Percentiles rank a stretch among this genome's conserved stretches.
Evolutionary conservation across 92 coral and sea anemone genomes (phyloP).

Genomic region (Metridium senile): DNA sequence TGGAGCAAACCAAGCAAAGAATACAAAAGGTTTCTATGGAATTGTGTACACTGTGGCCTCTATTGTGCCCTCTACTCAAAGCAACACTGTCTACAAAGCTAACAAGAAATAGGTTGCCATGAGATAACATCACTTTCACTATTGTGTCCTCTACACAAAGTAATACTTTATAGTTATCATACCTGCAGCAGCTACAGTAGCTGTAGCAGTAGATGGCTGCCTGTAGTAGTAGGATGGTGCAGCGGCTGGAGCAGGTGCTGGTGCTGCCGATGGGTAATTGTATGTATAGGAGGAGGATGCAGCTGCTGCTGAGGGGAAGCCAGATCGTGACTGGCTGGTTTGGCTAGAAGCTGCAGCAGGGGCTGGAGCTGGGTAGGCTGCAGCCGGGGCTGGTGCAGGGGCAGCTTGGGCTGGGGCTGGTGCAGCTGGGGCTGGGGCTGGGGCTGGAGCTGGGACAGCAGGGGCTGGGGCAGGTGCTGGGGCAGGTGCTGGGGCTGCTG

Average conservation of each 20-base stretch:
- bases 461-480: conserved; percentile 39
- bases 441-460: conserved; percentile 20
- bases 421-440: conserved; percentile 32
- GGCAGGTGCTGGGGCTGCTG: conserved; percentile 18
- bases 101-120: too few relatives aligned
- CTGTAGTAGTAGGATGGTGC: conserved; percentile 59
- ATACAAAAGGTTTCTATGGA: too few relatives aligned
- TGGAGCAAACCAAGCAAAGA: too few relatives aligned
- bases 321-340: conserved; percentile 32
- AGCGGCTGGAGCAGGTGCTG: conserved; percentile 37
- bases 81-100: too few relatives aligned
- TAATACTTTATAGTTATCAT: too few relatives aligned
- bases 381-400: conserved; percentile 34
- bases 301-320: conserved; percentile 17
- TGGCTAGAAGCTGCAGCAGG: conserved; percentile 40
- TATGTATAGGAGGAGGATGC: conserved; percentile 53
- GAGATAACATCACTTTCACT: too few relatives aligned
- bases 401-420: conserved; percentile 29
- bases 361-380: conserved; percentile 52
- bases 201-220: conserved; percentile 77
- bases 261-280: conserved; percentile 32
- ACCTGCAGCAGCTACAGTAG: conserved; percentile 89
- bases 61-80: too few relatives aligned
- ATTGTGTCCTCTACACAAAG: too few relatives aligned
- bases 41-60: too few relatives aligned